phyloP scores from a whole-genome alignment of 2,888 invertebrate genomes.

The Macrophya alboannulata region DNA sequence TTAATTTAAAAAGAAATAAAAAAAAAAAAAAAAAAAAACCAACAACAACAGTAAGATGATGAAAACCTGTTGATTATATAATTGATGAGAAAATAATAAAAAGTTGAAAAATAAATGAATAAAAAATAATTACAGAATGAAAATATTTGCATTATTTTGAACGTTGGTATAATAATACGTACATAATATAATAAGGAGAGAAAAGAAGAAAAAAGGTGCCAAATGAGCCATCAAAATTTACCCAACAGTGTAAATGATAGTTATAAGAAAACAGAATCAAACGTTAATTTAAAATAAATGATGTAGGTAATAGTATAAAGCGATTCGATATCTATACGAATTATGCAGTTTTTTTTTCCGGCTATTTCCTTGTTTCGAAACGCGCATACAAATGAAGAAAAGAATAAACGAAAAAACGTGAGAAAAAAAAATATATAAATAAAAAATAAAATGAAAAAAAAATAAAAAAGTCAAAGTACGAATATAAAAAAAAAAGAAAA shows the following conservation, averaged over 20 bases:
- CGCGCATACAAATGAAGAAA: background rate
- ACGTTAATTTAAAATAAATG: constrained; percentile 34
- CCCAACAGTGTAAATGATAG: background rate
- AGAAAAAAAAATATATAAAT: background rate
- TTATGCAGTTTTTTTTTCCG: constrained; percentile 6
- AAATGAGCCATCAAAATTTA: constrained; percentile 58
- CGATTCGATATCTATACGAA: constrained; percentile 25
- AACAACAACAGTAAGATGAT: constrained; percentile 45
- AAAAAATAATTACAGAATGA: background rate
- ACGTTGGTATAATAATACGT: background rate
- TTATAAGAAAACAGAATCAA: constrained; percentile 56
- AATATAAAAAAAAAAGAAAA: background rate
- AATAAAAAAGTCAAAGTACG: background rate
- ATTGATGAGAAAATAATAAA: constrained; percentile 12
- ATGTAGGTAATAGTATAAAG: constrained; percentile 57
- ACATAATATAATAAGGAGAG: background rate
- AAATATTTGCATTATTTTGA: constrained; percentile 13
- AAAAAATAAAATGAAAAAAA: background rate
- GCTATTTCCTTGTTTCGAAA: background rate
- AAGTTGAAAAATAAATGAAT: background rate
- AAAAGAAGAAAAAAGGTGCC: constrained; percentile 58
- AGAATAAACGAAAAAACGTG: background rate
- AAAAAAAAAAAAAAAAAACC: constrained; percentile 22
- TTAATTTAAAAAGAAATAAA: constrained; percentile 47
- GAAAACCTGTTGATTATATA: background rate